A percentile compares a stretch with the other conserved stretches of the same genome.
phyloP scores from a whole-genome alignment of 2,113 vertebrate species.

The Aldabrachelys gigantea region DNA sequence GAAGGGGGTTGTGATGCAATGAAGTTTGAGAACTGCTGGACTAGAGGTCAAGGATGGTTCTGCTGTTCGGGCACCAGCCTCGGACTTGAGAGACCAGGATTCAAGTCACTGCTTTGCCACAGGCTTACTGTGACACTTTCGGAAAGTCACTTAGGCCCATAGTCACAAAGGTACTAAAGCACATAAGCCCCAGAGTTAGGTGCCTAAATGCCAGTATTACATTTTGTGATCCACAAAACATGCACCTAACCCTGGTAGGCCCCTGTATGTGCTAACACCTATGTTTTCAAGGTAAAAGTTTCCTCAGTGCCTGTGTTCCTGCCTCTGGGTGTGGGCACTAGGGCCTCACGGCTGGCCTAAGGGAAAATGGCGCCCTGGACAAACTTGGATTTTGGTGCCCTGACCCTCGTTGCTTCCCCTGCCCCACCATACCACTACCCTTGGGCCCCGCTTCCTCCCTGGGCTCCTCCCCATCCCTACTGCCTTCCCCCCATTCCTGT shows the following conservation, averaged over 20 bases:
- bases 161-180: background rate
- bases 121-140: background rate
- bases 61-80: background rate
- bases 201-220: background rate
- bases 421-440: too few relatives aligned
- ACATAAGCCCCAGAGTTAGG: background rate
- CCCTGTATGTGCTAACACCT: background rate
- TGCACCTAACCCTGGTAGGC: too few relatives aligned
- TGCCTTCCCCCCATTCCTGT: background rate
- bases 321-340: background rate
- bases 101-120: background rate
- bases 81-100: background rate
- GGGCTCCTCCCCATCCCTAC: too few relatives aligned
- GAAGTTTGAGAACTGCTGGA: too few relatives aligned
- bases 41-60: accelerated
- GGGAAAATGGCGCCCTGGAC: background rate
- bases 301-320: background rate
- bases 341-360: background rate
- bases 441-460: too few relatives aligned
- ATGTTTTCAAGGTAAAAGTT: background rate
- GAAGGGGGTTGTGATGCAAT: too few relatives aligned
- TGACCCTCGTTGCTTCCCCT: too few relatives aligned
- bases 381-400: background rate
- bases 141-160: background rate
- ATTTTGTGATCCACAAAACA: too few relatives aligned